Percentiles rank a stretch among this genome's conserved stretches.
Conservation (phyloP, 2,888 invertebrate species). For the Keiferia lycopersicella region DNA sequence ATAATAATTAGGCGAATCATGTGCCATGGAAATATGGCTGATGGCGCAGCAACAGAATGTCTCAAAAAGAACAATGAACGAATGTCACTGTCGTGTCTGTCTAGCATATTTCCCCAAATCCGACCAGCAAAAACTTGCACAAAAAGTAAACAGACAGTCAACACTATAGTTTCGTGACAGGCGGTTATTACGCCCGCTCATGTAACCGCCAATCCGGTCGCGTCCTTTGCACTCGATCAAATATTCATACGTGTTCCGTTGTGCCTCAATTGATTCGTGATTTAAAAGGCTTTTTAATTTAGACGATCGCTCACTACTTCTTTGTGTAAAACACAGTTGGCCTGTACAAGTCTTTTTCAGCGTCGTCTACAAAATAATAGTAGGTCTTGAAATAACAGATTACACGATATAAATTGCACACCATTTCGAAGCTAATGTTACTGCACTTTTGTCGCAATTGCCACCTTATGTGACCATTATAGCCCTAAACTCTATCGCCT, state of each 20-base stretch:
- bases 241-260: conserved; percentile 36
- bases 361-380: no score
- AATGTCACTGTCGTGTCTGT: no score
- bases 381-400: background rate
- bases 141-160: background rate
- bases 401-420: background rate
- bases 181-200: conserved; percentile 49
- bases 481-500: background rate
- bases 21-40: no score
- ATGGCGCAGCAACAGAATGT: no score
- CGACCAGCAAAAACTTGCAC: background rate
- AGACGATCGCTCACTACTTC: no score
- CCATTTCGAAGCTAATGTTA: background rate
- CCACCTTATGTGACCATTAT: background rate
- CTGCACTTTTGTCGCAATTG: background rate
- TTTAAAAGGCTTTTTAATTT: background rate
- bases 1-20: no score
- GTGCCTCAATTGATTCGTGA: background rate
- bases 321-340: no score
- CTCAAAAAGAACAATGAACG: no score
- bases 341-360: no score
- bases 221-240: conserved; percentile 37
- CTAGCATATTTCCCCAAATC: background rate
- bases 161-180: conserved; percentile 47
- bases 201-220: conserved; percentile 38